Base-by-base conservation (phyloP, 1,140 invertebrate genomes). In the Archegozetes longisetosus region DNA sequence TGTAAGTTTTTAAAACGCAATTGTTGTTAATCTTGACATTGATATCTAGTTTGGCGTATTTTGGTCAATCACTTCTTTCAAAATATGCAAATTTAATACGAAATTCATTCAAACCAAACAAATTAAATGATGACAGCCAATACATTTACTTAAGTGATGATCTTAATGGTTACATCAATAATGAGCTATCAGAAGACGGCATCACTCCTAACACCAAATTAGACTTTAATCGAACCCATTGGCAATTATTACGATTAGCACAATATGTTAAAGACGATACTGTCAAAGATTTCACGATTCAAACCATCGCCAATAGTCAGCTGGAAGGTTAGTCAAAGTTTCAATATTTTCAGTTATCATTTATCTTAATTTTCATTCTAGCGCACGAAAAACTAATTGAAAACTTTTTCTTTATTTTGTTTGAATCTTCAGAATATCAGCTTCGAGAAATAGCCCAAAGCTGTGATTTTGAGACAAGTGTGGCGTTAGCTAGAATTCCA, bases 401-500 rank as follows among this genome's bases (percentile, higher is more conserved):
- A 9, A 40, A 40, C 17, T 40, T 9, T 6, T 40, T 6, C 6
- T 13, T 48, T 49, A 14, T 49, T 48, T 57, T 2, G 13, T 17
- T 25, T 50, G 25, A 4, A 6, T 52, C 32, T 29, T 1, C 32
- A 64, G 64, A 61, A 26, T 50, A 52, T 50, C 54, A 65, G 14
- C 59, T 27, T 58, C 56, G 28, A 46, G 55, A 61, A 50, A 62
- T 65, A 29, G 55, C 65, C 25, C 55, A 65, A 54, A 32, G 52
- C 14, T 58, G 47, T 57, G 58, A 65, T 60, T 57, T 40, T 25
- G 12, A 53, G 23, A 55, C 50, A 17, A 48, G 29, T 24, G 23
- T 65, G 17, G 25, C 29, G 3, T 49, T 64, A 27, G 63, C 65
- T 17, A 48, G 59, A 59, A 62, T 22, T 9, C 20, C 29, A 22